A percentile compares a stretch with the other conserved stretches of the same genome.
phyloP scores from a whole-genome alignment of 2,113 vertebrate species.

The Trachemys scripta region DNA sequence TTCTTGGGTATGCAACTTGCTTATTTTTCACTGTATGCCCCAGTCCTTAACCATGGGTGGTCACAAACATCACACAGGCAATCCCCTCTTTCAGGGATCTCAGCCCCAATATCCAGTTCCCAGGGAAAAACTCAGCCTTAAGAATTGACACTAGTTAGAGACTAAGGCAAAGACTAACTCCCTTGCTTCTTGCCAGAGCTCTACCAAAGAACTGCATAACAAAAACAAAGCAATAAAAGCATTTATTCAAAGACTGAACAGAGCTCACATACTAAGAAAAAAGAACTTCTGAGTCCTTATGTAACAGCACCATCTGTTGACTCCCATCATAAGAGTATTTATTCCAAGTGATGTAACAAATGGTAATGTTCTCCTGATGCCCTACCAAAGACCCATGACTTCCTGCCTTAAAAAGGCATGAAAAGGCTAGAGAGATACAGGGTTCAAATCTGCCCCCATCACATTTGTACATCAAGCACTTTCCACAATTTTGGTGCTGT shows the following conservation, averaged over 20 bases:
- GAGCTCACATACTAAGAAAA: constrained; percentile 3
- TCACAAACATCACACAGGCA: not conserved
- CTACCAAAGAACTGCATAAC: not conserved
- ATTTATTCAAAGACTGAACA: not conserved
- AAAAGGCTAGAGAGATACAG: not conserved
- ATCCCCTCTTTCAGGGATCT: not conserved
- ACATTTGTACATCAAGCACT: not conserved
- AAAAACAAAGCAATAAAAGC: not conserved
- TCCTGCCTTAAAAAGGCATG: not conserved
- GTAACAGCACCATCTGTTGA: not conserved
- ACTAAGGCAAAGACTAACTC: not conserved
- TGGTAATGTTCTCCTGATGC: not conserved
- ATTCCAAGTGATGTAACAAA: not conserved
- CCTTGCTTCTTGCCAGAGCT: not conserved
- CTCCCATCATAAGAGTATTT: not conserved
- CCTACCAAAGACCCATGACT: not conserved
- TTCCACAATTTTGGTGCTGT: not conserved
- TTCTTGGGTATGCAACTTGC: not conserved
- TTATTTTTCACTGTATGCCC: not conserved
- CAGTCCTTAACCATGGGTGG: not conserved
- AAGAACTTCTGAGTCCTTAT: not conserved
- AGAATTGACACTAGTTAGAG: not conserved
- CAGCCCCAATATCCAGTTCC: not conserved
- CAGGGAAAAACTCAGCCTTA: not conserved
- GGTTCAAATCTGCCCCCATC: not conserved